A percentile compares a stretch with the other conserved stretches of the same genome.
Evolutionary conservation across 2,797 vertebrate genomes (phyloP).

Genomic region (Falco peregrinus): DNA sequence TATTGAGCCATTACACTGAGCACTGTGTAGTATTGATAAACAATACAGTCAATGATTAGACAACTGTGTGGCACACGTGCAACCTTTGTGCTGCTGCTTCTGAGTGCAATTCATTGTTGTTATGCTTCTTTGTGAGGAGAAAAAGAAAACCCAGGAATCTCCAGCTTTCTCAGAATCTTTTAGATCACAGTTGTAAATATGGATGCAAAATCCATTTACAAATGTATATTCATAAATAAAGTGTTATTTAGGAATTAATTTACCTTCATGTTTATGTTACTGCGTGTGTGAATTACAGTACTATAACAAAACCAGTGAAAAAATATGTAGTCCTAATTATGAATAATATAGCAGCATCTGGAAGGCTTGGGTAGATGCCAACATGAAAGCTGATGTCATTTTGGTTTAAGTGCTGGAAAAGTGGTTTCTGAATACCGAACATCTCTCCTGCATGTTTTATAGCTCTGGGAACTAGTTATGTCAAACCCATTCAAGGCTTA

Average conservation of each 20-base stretch:
- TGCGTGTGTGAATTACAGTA: background rate
- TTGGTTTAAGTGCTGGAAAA: conserved; percentile 11
- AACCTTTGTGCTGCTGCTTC: background rate
- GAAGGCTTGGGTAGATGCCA: conserved; percentile 15
- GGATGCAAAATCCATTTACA: background rate
- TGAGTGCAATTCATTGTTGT: background rate
- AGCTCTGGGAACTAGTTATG: background rate
- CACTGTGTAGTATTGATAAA: background rate
- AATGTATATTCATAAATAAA: background rate
- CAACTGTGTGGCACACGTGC: background rate
- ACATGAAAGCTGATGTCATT: background rate
- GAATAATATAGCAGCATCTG: conserved; percentile 39
- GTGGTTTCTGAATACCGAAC: conserved; percentile 2
- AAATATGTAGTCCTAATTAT: background rate
- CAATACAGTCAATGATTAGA: background rate
- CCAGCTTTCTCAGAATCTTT: background rate
- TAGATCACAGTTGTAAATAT: background rate
- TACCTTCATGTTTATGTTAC: background rate
- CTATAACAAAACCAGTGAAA: background rate
- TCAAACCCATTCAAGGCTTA: background rate
- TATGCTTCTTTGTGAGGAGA: background rate
- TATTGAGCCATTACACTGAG: background rate
- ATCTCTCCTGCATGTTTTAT: background rate
- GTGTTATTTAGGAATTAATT: background rate
- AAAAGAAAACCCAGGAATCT: background rate